A percentile compares a stretch with the other conserved stretches of the same genome.
phyloP scores from a whole-genome alignment of 2,797 vertebrate species.

The Halcyon badia region DNA sequence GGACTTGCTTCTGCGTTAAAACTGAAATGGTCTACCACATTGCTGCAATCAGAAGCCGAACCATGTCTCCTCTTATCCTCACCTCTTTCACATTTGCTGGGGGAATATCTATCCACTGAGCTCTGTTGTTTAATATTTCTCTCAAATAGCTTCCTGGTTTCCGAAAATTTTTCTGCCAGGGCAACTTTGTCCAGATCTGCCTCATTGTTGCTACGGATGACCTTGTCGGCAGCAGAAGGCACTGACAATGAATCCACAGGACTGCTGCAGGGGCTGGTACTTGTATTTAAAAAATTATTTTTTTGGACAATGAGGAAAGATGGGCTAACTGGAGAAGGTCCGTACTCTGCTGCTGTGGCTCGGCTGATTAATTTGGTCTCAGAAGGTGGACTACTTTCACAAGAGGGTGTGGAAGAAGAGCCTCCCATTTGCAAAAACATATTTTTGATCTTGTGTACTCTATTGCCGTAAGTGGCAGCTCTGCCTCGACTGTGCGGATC shows the following conservation, averaged over 20 bases:
- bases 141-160: slow-evolving; percentile 94
- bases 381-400: slow-evolving; percentile 63
- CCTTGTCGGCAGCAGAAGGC: slow-evolving; percentile 78
- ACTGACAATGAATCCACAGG: slow-evolving; percentile 38
- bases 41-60: slow-evolving; percentile 80
- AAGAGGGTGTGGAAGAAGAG: slow-evolving; percentile 52
- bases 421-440: slow-evolving; percentile 95
- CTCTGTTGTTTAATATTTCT: slow-evolving; percentile 87
- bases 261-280: background rate
- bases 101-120: slow-evolving; percentile 80
- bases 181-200: slow-evolving; percentile 91
- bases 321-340: slow-evolving; percentile 79
- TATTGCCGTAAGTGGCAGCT: slow-evolving; percentile 85
- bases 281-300: slow-evolving; percentile 77
- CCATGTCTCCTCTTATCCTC: slow-evolving; percentile 83
- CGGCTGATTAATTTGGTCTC: slow-evolving; percentile 71
- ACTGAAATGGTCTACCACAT: slow-evolving; percentile 48
- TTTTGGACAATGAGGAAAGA: slow-evolving; percentile 81
- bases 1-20: slow-evolving; percentile 78
- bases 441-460: slow-evolving; percentile 94
- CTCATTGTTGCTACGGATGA: slow-evolving; percentile 85
- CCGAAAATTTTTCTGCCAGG: slow-evolving; percentile 93
- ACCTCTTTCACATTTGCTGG: slow-evolving; percentile 77
- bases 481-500: slow-evolving; percentile 75
- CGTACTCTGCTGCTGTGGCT: slow-evolving; percentile 56